These are phyloP conservation scores for Coleophora flavipennella DNA, from an alignment of 2,888 invertebrate genomes.

Conservation along the genomic window DNA sequence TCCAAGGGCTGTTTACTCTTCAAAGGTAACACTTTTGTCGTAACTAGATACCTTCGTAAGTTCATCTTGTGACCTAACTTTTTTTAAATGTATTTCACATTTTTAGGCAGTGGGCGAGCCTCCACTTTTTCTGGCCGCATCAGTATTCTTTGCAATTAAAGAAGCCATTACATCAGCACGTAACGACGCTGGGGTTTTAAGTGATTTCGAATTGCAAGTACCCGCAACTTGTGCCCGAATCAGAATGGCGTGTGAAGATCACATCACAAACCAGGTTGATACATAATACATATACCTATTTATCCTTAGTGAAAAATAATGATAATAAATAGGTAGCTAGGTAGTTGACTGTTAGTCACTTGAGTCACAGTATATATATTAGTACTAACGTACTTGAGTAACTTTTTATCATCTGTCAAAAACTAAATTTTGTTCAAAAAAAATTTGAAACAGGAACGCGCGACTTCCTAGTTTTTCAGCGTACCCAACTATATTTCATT, in stretches of 20 bases:
- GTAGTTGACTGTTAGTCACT: background rate
- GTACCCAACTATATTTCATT: too few relatives aligned
- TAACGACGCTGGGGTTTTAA: constrained; percentile 73
- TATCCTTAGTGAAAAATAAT: background rate
- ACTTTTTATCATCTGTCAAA: too few relatives aligned
- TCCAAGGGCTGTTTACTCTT: constrained; percentile 88
- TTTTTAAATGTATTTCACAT: background rate
- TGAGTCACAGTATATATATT: too few relatives aligned
- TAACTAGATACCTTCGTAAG: background rate
- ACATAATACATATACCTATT: background rate
- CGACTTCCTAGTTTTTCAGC: too few relatives aligned
- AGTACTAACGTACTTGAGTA: too few relatives aligned
- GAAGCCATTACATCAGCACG: constrained; percentile 88
- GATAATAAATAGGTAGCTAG: too few relatives aligned
- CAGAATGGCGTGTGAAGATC: constrained; percentile 90
- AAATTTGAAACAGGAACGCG: too few relatives aligned
- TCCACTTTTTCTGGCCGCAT: constrained; percentile 89
- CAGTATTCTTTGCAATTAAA: constrained; percentile 90
- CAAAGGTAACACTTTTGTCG: constrained; percentile 71
- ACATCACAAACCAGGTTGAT: constrained; percentile 81
- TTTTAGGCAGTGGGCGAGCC: constrained; percentile 95
- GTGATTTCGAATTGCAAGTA: constrained; percentile 77
- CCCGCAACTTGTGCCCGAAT: constrained; percentile 93
- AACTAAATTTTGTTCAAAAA: too few relatives aligned
- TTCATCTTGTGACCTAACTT: background rate